Conservation (phyloP, 2,888 invertebrate genomes). For the Arrhopalites spinosus region DNA sequence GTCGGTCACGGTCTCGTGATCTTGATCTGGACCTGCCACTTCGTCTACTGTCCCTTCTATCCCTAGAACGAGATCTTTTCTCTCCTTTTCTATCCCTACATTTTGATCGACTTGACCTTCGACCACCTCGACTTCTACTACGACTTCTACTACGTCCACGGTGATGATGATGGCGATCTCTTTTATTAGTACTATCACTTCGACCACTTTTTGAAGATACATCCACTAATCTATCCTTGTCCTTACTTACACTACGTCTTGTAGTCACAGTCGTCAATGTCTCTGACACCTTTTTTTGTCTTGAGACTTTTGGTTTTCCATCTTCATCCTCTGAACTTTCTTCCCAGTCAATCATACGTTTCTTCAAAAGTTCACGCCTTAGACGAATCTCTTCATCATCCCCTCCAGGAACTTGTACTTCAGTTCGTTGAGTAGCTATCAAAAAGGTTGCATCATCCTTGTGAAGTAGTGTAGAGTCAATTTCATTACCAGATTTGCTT, state of each 20-base stretch:
- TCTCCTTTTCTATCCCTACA: slow-evolving; percentile 29
- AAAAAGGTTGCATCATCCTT: slow-evolving; percentile 4
- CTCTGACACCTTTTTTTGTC: background rate
- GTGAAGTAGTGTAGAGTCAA: too few species aligned
- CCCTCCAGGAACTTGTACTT: background rate
- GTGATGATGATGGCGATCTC: background rate
- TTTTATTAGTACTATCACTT: background rate
- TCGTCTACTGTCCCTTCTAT: slow-evolving; percentile 2
- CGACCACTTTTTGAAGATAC: slow-evolving; percentile 13
- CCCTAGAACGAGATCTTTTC: slow-evolving; percentile 3
- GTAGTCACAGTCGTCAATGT: background rate
- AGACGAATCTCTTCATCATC: slow-evolving; percentile 50
- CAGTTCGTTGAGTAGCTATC: background rate
- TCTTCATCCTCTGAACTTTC: slow-evolving; percentile 49
- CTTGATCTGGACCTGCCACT: background rate
- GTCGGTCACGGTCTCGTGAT: background rate
- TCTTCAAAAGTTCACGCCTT: slow-evolving; percentile 49
- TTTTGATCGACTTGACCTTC: slow-evolving; percentile 10
- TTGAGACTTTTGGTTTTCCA: background rate
- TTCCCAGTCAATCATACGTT: slow-evolving; percentile 53
- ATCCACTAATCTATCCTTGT: slow-evolving; percentile 14
- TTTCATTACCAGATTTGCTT: background rate
- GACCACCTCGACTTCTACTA: background rate
- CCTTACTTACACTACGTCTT: background rate
- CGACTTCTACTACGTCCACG: background rate